Base-by-base conservation (phyloP, 2,888 invertebrate genomes). In the Tanypteryx hageni region DNA sequence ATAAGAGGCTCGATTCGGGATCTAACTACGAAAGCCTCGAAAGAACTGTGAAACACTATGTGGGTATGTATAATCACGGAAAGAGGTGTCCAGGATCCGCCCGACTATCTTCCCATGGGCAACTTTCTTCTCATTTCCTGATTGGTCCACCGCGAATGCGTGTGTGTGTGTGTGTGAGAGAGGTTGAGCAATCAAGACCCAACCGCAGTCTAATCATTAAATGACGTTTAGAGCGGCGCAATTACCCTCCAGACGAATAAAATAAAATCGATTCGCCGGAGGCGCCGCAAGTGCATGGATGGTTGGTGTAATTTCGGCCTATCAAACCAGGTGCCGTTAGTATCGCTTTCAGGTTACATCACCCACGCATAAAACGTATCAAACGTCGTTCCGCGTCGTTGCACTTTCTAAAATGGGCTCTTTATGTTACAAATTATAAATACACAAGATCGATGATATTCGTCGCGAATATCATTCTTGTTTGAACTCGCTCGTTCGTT, bases 211-310 rank as follows among this genome's bases (percentile, higher is more conserved):
- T 22, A 22, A 22, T 68, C 68, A 68, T 68, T 22, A 22, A 68
- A 68, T 68, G 68, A 68, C 68, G 68, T 64, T 64, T 64, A 18
- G 64, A 64, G 64, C 18, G 18, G 68, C 22, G 68, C 68, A 68
- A 68, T 18, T 68, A 68, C 68, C 18, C 68, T 68, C 18, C 68
- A 18, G 68, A 9, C n/a, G 68, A 68, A 68, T 68, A 22, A 68
- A 68, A 68, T 68, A 68, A 68, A 68, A 68, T 68, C 68, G 68
- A 68, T 18, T 76, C 76, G 76, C 13, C 27, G 11, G 22, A 22
- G n/a, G 68, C n/a, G 22, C 68, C 68, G 11, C 68, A n/a, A 68
- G 68, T 76, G 76, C 76, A 76, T 22, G 76, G 76, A 76, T 27
- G 22, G 22, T 76, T 13, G 22, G 76, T 11, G 27, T 76, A 76